These are phyloP conservation scores for Tuberolachnus salignus DNA, from an alignment of 2,888 invertebrate species.

Conservation along the genomic window DNA sequence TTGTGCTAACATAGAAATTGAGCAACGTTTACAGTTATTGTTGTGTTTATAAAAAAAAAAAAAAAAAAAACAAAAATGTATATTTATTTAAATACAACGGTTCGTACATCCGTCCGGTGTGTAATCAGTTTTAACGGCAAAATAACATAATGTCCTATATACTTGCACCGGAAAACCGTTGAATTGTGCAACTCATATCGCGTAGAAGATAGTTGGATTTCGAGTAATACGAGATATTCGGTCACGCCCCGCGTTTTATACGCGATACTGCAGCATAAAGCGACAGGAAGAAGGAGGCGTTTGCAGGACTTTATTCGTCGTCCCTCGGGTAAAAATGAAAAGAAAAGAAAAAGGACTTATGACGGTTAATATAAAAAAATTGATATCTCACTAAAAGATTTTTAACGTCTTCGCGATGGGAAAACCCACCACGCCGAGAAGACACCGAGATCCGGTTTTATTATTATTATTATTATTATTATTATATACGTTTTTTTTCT, in stretches of 20 bases:
- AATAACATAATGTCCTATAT: background rate
- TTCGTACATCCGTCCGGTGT: background rate
- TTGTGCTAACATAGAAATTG: too few relatives aligned
- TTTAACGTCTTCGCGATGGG: constrained; percentile 51
- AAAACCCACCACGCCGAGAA: constrained; percentile 34
- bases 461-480: constrained; percentile 12
- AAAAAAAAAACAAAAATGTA: background rate
- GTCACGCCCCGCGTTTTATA: constrained; percentile 28
- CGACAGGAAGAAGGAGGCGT: constrained; percentile 52
- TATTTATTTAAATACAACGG: background rate
- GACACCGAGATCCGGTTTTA: constrained; percentile 51
- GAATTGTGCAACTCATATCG: constrained; percentile 29
- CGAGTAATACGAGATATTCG: constrained; percentile 35
- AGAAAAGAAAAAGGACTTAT: constrained; percentile 15
- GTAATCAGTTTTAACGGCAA: background rate
- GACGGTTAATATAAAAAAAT: constrained; percentile 9
- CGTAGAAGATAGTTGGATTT: constrained; percentile 6
- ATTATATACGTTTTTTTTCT: background rate
- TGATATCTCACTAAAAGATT: constrained; percentile 31
- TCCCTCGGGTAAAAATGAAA: background rate
- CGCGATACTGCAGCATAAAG: constrained; percentile 5
- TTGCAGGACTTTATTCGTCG: constrained; percentile 43
- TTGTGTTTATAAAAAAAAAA: too few relatives aligned
- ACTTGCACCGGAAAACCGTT: constrained; percentile 25
- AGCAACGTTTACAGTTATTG: too few relatives aligned